These are phyloP conservation scores for Meteorus colon DNA, from an alignment of 2,888 invertebrate species.

Conservation along the genomic window DNA sequence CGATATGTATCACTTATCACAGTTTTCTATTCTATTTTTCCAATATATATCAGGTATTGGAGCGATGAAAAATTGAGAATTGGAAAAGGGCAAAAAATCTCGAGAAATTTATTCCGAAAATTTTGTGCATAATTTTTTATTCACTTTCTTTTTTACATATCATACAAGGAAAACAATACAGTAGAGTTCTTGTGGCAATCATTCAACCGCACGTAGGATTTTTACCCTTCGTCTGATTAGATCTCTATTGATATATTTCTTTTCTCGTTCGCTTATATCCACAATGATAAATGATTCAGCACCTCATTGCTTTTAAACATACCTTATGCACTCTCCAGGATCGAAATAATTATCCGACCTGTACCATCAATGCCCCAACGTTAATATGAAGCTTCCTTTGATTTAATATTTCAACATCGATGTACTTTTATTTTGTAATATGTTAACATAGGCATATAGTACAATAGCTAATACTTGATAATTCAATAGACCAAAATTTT, in stretches of 20 bases:
- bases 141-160: conserved; percentile 68
- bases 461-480: conserved; percentile 70
- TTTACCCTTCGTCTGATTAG: neutral
- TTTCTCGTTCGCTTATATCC: neutral
- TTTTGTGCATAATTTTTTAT: conserved; percentile 62
- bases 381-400: conserved; percentile 45
- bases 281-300: conserved; percentile 44
- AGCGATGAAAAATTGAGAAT: conserved; percentile 11
- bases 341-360: conserved; percentile 37
- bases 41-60: neutral
- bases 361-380: conserved; percentile 52
- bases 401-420: conserved; percentile 59
- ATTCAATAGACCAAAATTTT: conserved; percentile 55
- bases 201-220: conserved; percentile 50
- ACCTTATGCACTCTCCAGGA: conserved; percentile 21
- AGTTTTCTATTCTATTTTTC: neutral
- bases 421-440: conserved; percentile 59
- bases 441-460: conserved; percentile 69
- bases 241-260: neutral
- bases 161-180: conserved; percentile 71
- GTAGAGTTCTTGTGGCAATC: conserved; percentile 67
- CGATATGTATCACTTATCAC: conserved; percentile 7
- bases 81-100: conserved; percentile 8
- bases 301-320: conserved; percentile 45
- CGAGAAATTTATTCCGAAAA: conserved; percentile 11